Base-by-base conservation (phyloP, 64 coral and sea anemone genomes). In the Pocillopora verrucosa region DNA sequence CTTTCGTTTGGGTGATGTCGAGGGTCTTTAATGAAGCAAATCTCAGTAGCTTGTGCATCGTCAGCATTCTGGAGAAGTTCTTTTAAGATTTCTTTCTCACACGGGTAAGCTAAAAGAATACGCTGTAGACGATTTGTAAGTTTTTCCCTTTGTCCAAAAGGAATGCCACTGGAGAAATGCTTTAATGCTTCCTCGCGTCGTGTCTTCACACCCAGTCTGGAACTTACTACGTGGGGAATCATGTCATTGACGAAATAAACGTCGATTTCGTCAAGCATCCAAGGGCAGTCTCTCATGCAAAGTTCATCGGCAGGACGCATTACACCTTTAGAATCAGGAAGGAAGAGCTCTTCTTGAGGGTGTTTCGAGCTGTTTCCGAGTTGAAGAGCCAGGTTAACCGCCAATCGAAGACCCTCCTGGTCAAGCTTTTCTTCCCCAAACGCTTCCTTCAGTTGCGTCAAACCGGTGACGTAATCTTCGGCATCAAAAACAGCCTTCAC, bases 31-130 rank as follows among this genome's bases (percentile, higher is more conserved):
- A 96, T 96, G 61, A 96, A 96, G 15, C 81, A 96, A 25, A 98
- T 87, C 73, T 94, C 91, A 41, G 80, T 94, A 58, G 96, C 96
- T 84, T 95, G 85, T 26, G 96, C 93, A 86, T 98, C 96, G 60
- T 98, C 96, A 59, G 96, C 96, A 73, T 98, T 98, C 79, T 98
- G 96, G 59, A 94, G 84, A 83, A 98, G 93, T 65, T 98, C 96
- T 88, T 98, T 98, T 57, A 98, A 74, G 1, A 98, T 92, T 83
- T 90, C 89, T 67, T 88, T 89, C 25, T 87, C 90, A 65, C 87
- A 90, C n/a, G 96, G 96, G 81, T 98, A 98, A 69, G 75, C 51
- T 22, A 75, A 65, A 45, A 98, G 76, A 68, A 98, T 89, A 2
- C 90, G 78, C 22, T 93, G 90, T 7, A 98, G 84, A 11, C 96